Evolutionary conservation across 2,797 vertebrate species (phyloP).

Genomic region (Tenualosa ilisha): DNA sequence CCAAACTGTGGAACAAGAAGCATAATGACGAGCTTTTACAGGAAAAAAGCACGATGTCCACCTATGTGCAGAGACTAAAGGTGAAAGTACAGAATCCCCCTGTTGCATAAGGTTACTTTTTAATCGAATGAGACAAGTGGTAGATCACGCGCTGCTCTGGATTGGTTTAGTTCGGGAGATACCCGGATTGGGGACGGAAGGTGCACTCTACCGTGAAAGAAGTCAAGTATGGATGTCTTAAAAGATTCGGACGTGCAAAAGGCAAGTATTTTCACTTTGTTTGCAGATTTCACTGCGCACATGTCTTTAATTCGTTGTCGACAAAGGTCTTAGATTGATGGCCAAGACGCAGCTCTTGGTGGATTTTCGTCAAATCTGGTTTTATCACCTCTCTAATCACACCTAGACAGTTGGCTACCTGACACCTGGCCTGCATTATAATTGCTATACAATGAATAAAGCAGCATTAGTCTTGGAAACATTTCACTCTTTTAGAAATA

Average conservation of each 20-base stretch:
- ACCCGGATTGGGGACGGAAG: slow-evolving; percentile 37
- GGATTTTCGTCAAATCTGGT: neutral
- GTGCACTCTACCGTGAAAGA: neutral
- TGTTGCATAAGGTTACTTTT: slow-evolving; percentile 42
- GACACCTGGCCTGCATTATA: neutral
- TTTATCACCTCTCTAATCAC: neutral
- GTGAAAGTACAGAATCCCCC: slow-evolving; percentile 64
- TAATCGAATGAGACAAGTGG: slow-evolving; percentile 46
- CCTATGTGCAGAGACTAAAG: neutral
- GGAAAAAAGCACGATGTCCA: neutral
- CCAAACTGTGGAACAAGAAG: neutral
- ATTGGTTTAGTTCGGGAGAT: slow-evolving; percentile 14
- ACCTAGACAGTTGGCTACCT: neutral
- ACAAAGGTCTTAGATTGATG: neutral
- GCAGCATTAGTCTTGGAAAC: neutral
- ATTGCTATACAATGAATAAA: neutral
- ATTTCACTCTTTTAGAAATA: neutral
- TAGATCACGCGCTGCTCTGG: slow-evolving; percentile 52
- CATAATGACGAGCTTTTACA: neutral
- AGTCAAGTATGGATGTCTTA: slow-evolving; percentile 67
- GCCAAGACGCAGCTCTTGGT: neutral
- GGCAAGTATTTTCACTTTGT: slow-evolving; percentile 54
- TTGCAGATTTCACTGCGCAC: neutral
- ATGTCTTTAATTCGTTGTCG: neutral
- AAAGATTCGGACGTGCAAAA: slow-evolving; percentile 66